phyloP scores from a whole-genome alignment of 1,140 invertebrate species.

The Orchestia grillus region DNA sequence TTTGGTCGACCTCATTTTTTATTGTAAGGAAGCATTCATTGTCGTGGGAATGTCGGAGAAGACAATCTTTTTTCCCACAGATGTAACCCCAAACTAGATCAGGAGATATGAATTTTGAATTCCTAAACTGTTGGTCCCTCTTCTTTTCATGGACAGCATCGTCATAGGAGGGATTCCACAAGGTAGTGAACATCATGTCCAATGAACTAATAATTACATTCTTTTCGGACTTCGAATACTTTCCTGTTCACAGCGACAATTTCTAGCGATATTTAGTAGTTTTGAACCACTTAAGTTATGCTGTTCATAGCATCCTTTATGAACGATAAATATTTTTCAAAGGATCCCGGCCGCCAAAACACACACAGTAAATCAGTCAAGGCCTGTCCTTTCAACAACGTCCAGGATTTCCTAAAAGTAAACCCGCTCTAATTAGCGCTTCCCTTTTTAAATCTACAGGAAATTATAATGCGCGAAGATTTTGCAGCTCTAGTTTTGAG shows the following conservation, averaged over 20 bases:
- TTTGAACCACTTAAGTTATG: neutral
- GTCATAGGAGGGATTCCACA: neutral
- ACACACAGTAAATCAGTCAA: neutral
- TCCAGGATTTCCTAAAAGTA: neutral
- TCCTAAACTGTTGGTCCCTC: neutral
- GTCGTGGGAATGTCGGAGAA: neutral
- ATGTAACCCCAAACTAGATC: neutral
- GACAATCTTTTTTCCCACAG: neutral
- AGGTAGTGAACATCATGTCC: neutral
- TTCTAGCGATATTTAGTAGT: neutral
- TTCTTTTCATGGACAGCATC: neutral
- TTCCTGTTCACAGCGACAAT: neutral
- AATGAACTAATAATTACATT: neutral
- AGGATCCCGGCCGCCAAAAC: neutral
- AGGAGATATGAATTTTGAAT: neutral
- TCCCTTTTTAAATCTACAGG: neutral
- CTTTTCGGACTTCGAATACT: neutral
- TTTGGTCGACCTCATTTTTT: neutral
- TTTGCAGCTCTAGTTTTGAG: neutral
- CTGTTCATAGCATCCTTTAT: neutral
- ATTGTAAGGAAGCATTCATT: neutral
- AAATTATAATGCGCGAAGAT: neutral
- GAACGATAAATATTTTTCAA: neutral
- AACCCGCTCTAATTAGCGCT: neutral
- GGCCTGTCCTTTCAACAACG: neutral